A percentile compares a stretch with the other conserved stretches of the same genome.
Evolutionary conservation across 2,888 invertebrate genomes (phyloP).

Genomic region (Drosophila tanythrix): DNA sequence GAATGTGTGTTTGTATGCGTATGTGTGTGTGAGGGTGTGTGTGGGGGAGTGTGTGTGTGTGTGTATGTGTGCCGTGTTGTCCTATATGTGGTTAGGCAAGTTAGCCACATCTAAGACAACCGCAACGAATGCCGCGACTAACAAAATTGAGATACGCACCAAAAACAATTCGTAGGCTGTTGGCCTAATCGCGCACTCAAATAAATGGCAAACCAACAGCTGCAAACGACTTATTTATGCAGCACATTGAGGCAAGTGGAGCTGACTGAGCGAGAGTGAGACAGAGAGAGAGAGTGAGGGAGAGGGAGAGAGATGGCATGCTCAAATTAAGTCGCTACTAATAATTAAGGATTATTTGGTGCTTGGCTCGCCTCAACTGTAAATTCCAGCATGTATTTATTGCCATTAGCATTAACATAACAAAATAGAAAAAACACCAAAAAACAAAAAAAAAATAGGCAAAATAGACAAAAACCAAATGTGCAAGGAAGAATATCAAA

Average conservation of each 20-base stretch:
- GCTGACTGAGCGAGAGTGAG: too few species aligned
- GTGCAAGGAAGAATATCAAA: neutral
- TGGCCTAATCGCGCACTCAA: conserved; percentile 63
- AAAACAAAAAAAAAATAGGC: conserved; percentile 11
- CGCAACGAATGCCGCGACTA: conserved; percentile 35
- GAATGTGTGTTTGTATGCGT: neutral
- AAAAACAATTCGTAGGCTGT: conserved; percentile 50
- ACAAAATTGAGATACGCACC: conserved; percentile 45
- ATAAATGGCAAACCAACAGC: conserved; percentile 69
- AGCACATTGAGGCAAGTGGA: conserved; percentile 33
- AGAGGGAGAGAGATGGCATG: conserved; percentile 17
- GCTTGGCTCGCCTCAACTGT: conserved; percentile 7
- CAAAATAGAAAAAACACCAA: conserved; percentile 19
- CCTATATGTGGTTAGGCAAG: conserved; percentile 21
- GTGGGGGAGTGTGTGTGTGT: too few species aligned
- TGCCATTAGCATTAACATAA: conserved; percentile 12
- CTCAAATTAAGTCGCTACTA: conserved; percentile 52
- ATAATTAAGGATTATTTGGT: conserved; percentile 53
- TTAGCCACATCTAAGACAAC: conserved; percentile 7
- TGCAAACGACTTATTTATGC: conserved; percentile 76
- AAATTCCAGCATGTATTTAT: conserved; percentile 21
- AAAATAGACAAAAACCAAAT: conserved; percentile 10
- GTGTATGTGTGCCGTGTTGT: neutral
- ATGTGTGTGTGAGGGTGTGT: neutral
- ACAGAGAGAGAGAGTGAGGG: neutral